A percentile compares a stretch with the other conserved stretches of the same genome.
Conservation (phyloP, 2,113 vertebrate genomes). For the Egretta garzetta region DNA sequence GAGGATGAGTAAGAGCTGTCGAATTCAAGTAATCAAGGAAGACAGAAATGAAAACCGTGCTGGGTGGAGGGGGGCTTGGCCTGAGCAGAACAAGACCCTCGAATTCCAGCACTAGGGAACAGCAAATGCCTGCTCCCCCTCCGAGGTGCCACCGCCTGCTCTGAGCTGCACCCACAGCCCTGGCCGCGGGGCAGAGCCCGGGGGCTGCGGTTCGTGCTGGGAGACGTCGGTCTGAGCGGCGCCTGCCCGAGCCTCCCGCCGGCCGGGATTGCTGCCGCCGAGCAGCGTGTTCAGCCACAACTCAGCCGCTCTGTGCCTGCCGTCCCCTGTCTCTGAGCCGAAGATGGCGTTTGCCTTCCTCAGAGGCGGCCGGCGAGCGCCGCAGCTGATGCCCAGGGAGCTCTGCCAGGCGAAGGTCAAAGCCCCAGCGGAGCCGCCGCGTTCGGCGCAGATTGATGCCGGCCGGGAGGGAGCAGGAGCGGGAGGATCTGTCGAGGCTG, state of each 20-base stretch:
- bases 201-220: neutral
- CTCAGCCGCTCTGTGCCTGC: neutral
- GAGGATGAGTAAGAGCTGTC: neutral
- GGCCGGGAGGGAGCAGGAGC: neutral
- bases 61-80: neutral
- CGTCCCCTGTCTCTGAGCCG: fast-evolving
- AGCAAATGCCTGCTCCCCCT: neutral
- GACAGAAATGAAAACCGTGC: neutral
- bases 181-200: neutral
- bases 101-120: fast-evolving
- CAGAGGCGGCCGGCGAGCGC: too few relatives aligned
- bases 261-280: neutral
- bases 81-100: neutral
- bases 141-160: fast-evolving
- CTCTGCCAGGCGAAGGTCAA: neutral
- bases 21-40: neutral
- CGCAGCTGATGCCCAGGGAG: neutral
- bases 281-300: neutral
- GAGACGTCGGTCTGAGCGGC: fast-evolving
- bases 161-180: neutral
- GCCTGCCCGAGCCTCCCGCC: neutral
- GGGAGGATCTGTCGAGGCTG: neutral
- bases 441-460: neutral
- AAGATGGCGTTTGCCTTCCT: neutral
- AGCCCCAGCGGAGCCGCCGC: fast-evolving